phyloP scores from a whole-genome alignment of 2,113 vertebrate genomes.

The Tachysurus fulvidraco region DNA sequence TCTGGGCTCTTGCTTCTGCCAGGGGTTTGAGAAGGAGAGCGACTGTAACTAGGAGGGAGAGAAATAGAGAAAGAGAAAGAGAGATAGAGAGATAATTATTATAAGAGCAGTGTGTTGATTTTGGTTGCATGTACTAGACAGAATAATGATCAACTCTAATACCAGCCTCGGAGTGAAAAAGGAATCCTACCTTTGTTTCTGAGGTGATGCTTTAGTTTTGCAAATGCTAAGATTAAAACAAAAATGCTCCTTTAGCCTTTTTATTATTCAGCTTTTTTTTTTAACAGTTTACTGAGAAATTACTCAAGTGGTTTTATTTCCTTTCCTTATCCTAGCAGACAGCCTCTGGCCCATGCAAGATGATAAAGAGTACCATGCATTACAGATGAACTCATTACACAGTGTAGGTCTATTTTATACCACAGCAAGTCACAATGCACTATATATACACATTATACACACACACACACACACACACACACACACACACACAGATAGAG shows the following conservation, averaged over 20 bases:
- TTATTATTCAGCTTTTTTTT: not conserved
- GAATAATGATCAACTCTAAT: not conserved
- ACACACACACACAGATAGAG: too few relatives aligned
- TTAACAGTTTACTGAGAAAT: slow-evolving; percentile 26
- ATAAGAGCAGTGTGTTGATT: not conserved
- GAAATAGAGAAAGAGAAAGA: not conserved
- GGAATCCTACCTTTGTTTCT: slow-evolving; percentile 81
- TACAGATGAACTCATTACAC: not conserved
- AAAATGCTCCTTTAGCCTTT: not conserved
- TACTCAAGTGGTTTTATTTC: not conserved
- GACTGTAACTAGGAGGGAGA: slow-evolving; percentile 69
- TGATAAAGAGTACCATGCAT: slow-evolving; percentile 10
- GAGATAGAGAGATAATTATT: not conserved
- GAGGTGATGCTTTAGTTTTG: slow-evolving; percentile 81
- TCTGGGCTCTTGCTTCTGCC: slow-evolving; percentile 81
- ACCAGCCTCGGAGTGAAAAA: not conserved
- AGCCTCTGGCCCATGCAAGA: not conserved
- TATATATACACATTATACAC: too few relatives aligned
- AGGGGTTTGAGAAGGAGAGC: slow-evolving; percentile 81
- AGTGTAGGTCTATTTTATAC: not conserved
- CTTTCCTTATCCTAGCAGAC: not conserved
- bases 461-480: too few relatives aligned
- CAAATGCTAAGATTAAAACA: slow-evolving; percentile 63
- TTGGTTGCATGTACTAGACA: not conserved
- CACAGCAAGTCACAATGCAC: not conserved